Conservation (phyloP, 2,888 invertebrate genomes). For the Altica lythri region DNA sequence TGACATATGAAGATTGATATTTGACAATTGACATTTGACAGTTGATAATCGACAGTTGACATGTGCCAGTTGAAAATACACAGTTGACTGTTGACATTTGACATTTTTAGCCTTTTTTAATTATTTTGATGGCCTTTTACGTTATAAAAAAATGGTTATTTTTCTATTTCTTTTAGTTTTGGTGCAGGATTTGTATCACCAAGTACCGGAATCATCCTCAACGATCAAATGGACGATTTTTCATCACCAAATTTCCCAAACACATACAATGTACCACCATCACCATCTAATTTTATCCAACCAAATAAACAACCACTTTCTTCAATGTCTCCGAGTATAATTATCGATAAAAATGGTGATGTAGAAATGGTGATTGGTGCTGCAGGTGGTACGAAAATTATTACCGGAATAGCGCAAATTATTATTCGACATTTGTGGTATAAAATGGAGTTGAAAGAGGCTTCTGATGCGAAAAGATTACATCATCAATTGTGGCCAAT, state of each 20-base stretch:
- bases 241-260: conserved; percentile 70
- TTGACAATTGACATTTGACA: no score
- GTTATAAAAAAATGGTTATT: no score
- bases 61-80: no score
- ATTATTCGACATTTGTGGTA: conserved; percentile 63
- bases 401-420: conserved; percentile 73
- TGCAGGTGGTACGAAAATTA: conserved; percentile 90
- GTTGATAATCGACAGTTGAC: no score
- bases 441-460: conserved; percentile 59
- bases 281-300: conserved; percentile 76
- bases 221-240: conserved; percentile 92
- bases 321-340: conserved; percentile 86
- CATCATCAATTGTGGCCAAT: conserved; percentile 71
- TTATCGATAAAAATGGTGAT: conserved; percentile 65
- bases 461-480: conserved; percentile 61
- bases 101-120: no score
- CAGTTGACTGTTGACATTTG: no score
- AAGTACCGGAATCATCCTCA: conserved; percentile 80
- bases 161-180: conserved; percentile 27
- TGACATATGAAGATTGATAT: no score
- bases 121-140: no score
- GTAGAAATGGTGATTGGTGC: conserved; percentile 70
- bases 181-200: conserved; percentile 66
- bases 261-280: conserved; percentile 76
- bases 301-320: conserved; percentile 87